Conservation (phyloP, 2,888 invertebrate genomes). For the Latrodectus elegans region DNA sequence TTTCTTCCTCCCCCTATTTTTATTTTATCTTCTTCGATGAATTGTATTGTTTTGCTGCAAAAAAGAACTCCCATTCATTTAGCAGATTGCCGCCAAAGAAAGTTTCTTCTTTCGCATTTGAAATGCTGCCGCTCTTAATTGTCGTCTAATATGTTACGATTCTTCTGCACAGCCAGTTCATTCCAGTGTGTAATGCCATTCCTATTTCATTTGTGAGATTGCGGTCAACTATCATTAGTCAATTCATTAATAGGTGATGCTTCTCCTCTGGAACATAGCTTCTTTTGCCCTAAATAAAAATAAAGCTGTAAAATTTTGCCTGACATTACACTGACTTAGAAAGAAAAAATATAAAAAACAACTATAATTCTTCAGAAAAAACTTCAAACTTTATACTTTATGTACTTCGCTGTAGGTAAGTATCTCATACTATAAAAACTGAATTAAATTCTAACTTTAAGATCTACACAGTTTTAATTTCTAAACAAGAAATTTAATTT, state of each 20-base stretch:
- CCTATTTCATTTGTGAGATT: slow-evolving; percentile 25
- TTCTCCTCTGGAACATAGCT: no score
- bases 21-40: not conserved
- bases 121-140: slow-evolving; percentile 23
- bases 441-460: no score
- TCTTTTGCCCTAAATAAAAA: no score
- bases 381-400: no score
- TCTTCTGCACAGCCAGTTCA: not conserved
- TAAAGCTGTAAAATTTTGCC: no score
- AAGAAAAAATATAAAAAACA: no score
- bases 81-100: slow-evolving; percentile 15
- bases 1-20: not conserved
- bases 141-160: slow-evolving; percentile 29
- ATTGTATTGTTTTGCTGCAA: slow-evolving; percentile 12
- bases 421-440: no score
- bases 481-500: no score
- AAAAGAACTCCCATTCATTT: slow-evolving; percentile 39
- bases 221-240: not conserved
- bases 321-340: no score
- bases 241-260: not conserved
- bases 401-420: no score
- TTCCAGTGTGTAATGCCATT: not conserved
- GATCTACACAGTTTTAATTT: no score
- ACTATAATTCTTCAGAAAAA: no score
- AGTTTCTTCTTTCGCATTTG: not conserved